Conservation (phyloP, 2,888 invertebrate genomes). For the Nomada goodeniana region DNA sequence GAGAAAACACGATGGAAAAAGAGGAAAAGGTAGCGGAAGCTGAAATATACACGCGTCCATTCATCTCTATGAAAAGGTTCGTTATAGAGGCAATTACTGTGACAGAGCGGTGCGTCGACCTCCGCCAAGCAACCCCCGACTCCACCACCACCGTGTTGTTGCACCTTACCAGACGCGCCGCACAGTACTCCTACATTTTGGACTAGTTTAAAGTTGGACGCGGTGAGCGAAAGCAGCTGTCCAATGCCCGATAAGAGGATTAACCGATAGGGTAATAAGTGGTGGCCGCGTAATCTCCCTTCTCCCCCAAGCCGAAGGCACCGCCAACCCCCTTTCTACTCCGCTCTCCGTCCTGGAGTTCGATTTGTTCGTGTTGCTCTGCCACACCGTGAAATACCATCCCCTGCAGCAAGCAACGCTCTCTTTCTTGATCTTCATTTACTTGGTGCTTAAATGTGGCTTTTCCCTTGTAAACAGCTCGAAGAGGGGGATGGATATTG, state of each 20-base stretch:
- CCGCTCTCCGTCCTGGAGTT: too few species aligned
- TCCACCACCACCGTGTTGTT: not conserved
- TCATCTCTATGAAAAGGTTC: conserved; percentile 63
- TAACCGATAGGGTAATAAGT: conserved; percentile 65
- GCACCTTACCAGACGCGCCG: conserved; percentile 29
- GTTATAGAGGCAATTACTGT: conserved; percentile 61
- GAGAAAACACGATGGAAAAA: conserved; percentile 21
- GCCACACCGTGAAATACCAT: not conserved
- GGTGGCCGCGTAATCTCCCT: conserved; percentile 40
- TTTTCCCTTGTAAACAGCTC: not conserved
- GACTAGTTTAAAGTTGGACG: conserved; percentile 57
- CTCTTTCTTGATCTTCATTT: not conserved
- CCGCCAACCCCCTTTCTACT: not conserved
- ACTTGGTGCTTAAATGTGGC: not conserved
- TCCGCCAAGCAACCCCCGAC: conserved; percentile 12
- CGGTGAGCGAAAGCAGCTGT: conserved; percentile 40
- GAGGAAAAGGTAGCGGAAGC: conserved; percentile 21
- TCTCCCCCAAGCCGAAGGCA: not conserved
- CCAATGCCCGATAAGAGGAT: conserved; percentile 61
- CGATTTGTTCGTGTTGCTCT: not conserved
- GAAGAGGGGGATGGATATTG: too few species aligned
- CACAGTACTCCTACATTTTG: conserved; percentile 59
- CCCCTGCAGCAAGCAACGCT: not conserved
- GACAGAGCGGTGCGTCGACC: conserved; percentile 51
- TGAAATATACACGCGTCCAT: conserved; percentile 57